Evolutionary conservation across 2,888 invertebrate species (phyloP), one percentile per base, ranked within the genome.

Genomic region (Xylota sylvarum): DNA sequence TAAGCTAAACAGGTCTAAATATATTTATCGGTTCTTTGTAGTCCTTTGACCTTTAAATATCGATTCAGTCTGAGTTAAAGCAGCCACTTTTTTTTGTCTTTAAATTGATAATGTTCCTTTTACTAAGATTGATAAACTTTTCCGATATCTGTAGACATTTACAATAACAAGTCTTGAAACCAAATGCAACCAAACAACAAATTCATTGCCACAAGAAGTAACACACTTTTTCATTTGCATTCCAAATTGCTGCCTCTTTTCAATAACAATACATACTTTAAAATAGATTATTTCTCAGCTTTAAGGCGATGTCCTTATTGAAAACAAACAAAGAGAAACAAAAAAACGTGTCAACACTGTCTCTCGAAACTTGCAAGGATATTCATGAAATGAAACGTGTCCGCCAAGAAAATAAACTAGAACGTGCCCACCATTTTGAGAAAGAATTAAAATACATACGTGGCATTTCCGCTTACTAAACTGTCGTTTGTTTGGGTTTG

Each of bases 291-390:
- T 55, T 30, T 7, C 12, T 40, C 7, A 12, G 17, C 55, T 70
- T 65, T 35, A 35, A 32, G 30, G 17, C 10, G 12, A 40, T 55
- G 14, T 23, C 10, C 37, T 69, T 55, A 52, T 69, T 69, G 56
- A 46, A 70, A 35, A 7, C 14, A 72, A 72, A 56, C 55, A 69
- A 55, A n/a, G n/a, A n/a, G n/a, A n/a, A n/a, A n/a, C n/a, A n/a
- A n/a, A n/a, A n/a, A 30, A 32, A 32, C 43, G 17, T 5, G 12
- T 6, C 14, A 32, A 46, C 32, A 14, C 23, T 17, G 10, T 32
- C n/a, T 7, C 64, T 12, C 7, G 7, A 14, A 4, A 14, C 32
- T 17, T 35, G n/a, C 17, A 32, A 32, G 56, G 27, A 52, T 52
- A 52, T 52, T 52, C 27, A 9, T 23, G 23, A 32, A 52, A 32